Conservation (phyloP, 2,888 invertebrate genomes). For the Aricia artaxerxes region DNA sequence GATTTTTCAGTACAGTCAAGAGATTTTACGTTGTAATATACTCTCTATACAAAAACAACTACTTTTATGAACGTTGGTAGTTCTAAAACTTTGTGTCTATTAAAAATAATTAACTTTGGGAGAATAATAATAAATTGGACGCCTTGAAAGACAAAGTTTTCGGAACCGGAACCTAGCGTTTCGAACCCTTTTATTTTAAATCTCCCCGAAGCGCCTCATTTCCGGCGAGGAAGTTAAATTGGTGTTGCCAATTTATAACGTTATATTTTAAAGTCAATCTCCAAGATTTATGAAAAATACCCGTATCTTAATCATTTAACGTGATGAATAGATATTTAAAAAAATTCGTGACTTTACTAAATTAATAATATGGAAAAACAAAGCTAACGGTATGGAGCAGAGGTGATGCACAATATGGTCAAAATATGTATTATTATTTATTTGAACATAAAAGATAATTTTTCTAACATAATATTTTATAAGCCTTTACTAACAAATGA, state of each 20-base stretch:
- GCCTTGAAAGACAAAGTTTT: conserved; percentile 56
- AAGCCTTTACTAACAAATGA: too few relatives aligned
- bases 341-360: too few relatives aligned
- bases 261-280: neutral
- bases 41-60: neutral
- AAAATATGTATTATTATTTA: too few relatives aligned
- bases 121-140: conserved; percentile 54
- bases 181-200: conserved; percentile 41
- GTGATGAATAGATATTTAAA: neutral
- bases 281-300: neutral
- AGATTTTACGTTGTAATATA: neutral
- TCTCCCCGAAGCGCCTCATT: conserved; percentile 35
- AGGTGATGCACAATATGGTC: too few relatives aligned
- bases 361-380: too few relatives aligned
- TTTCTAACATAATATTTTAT: too few relatives aligned
- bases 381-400: too few relatives aligned
- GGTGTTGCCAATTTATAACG: conserved; percentile 21
- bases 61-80: neutral
- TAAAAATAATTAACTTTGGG: conserved; percentile 37
- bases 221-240: conserved; percentile 8
- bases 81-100: neutral
- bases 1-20: neutral
- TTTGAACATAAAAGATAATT: too few relatives aligned
- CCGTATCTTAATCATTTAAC: neutral
- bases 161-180: conserved; percentile 50